A percentile compares a stretch with the other conserved stretches of the same genome.
phyloP scores from a whole-genome alignment of 2,797 vertebrate genomes.

The Thalassophryne amazonica region DNA sequence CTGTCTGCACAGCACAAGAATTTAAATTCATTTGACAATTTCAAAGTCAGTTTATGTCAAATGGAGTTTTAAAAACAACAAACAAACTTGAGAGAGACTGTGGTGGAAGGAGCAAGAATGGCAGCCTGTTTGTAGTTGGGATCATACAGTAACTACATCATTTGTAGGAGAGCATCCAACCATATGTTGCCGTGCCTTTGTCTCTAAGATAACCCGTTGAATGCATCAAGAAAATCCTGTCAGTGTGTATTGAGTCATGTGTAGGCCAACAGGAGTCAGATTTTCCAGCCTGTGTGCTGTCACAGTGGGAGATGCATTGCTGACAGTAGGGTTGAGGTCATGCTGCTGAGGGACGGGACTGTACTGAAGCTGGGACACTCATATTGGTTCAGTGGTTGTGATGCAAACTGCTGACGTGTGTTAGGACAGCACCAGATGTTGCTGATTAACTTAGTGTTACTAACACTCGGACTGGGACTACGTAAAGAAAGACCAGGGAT shows the following conservation, averaged over 20 bases:
- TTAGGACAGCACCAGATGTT: slow-evolving; percentile 70
- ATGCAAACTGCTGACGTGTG: slow-evolving; percentile 70
- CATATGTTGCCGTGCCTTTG: slow-evolving; percentile 37
- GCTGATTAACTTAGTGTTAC: slow-evolving; percentile 75
- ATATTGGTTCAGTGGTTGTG: slow-evolving; percentile 51
- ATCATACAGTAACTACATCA: slow-evolving; percentile 13
- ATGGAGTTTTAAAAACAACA: too few species aligned
- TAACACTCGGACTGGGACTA: slow-evolving; percentile 52
- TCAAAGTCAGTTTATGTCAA: too few species aligned
- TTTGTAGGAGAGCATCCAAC: slow-evolving; percentile 35
- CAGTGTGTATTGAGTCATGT: slow-evolving; percentile 12
- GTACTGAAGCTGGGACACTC: slow-evolving; percentile 59
- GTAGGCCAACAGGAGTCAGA: slow-evolving; percentile 61
- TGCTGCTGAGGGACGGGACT: slow-evolving; percentile 50
- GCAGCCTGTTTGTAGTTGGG: slow-evolving; percentile 20
- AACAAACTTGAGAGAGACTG: too few species aligned
- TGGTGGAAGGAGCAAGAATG: slow-evolving; percentile 11
- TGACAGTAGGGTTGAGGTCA: slow-evolving; percentile 76
- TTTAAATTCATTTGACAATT: too few species aligned
- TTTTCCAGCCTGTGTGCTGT: slow-evolving; percentile 71
- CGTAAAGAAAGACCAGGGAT: slow-evolving; percentile 35
- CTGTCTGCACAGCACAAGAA: too few species aligned
- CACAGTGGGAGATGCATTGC: slow-evolving; percentile 60
- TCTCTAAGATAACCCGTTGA: slow-evolving; percentile 27
- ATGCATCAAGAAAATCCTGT: slow-evolving; percentile 37